Percentiles rank a stretch among this genome's conserved stretches.
Conservation (phyloP, 2,888 invertebrate genomes). For the Notocelia uddmanniana region DNA sequence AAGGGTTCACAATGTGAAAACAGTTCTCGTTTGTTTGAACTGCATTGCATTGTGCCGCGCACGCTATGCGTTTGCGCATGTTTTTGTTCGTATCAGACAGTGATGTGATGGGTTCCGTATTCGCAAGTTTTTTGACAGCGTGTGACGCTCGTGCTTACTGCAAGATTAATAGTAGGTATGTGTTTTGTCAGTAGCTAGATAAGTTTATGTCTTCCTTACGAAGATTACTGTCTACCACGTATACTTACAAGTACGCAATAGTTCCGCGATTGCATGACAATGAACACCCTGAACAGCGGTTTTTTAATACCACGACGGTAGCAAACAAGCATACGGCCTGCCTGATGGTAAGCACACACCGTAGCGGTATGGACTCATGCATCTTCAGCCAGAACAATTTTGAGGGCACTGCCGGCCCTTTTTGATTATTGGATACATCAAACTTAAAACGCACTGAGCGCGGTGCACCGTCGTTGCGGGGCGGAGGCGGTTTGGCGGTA, state of each 20-base stretch:
- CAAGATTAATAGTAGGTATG: neutral
- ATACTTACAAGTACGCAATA: neutral
- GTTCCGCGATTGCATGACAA: neutral
- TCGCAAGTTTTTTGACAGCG: constrained; percentile 1
- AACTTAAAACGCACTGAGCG: no score
- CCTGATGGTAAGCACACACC: no score
- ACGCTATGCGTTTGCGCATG: constrained; percentile 2
- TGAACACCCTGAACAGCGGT: neutral
- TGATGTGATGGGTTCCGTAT: constrained; percentile 1
- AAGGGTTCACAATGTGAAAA: neutral
- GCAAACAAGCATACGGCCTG: no score
- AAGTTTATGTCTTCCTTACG: neutral
- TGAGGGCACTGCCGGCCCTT: no score
- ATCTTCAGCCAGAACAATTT: no score
- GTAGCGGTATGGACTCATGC: no score
- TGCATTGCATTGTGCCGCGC: neutral
- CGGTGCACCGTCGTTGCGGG: no score
- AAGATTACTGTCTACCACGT: neutral
- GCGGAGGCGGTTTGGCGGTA: no score
- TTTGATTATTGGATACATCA: no score
- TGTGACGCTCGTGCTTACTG: neutral
- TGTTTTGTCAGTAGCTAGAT: neutral
- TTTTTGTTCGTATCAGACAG: neutral
- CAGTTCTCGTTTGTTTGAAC: neutral
- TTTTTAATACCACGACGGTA: no score